Base-by-base conservation (phyloP, 2,113 vertebrate genomes). In the Mus musculus region DNA sequence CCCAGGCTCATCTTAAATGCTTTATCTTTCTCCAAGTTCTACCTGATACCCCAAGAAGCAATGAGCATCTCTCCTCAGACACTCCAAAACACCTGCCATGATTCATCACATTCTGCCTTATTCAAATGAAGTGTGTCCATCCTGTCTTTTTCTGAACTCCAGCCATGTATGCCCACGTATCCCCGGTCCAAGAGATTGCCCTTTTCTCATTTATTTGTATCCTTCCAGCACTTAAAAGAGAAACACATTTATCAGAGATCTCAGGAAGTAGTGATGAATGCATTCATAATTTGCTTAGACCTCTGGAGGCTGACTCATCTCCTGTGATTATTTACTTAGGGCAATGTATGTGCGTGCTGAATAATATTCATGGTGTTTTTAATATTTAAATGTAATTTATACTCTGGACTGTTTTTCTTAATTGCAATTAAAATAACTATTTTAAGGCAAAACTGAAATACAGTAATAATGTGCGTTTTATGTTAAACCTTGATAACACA, bases 351-450 rank as follows among this genome's bases (percentile, higher is more conserved):
- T 90, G 24, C 85, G 76, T 94, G 59, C 22, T 89, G 36, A 94
- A 92, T 94, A 81, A 67, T 56, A 96, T 61, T 95, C 77, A 49
- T 42, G n/a, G 3, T 65, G 10, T 54, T 78, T 89, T 93, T 46
- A 96, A 92, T 96, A 93, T 89, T 88, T 96, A 94, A 94, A 81
- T 88, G 19, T n/a, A 93, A 80, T 67, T 97, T 94, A 91, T 90
- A 52, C 67, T 91, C 63, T 94, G n/a, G 1, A 84, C 76, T 91
- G 49, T 80, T 95, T 84, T 26, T 10, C 42, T 95, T 93, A 81
- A 94, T 81, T 69, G 5, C 61, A 90, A 81, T 86, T 8, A 95
- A 28, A 54, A 81, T 28, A 12, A 59, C 89, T 65, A 75, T 87
- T 95, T 93, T 36, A 97, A 95, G 96, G 39, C 26, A 88, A 94